Conservation (phyloP, 1,140 invertebrate species). For the Aphidius gifuensis region DNA sequence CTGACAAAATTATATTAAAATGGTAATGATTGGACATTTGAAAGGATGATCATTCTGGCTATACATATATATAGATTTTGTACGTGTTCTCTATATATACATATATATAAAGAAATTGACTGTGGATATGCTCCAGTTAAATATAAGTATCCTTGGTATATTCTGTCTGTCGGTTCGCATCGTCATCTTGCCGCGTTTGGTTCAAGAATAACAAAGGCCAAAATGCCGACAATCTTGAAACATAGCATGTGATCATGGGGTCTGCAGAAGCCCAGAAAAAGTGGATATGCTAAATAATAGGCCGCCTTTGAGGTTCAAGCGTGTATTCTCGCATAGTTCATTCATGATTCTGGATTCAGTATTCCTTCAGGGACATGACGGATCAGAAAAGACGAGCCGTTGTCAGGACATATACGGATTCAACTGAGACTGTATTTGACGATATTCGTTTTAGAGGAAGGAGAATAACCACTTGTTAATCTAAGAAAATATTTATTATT, state of each 20-base stretch:
- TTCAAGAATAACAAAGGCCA: constrained; percentile 45
- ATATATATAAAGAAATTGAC: neutral
- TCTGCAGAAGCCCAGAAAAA: constrained; percentile 37
- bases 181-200: constrained; percentile 48
- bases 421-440: no score
- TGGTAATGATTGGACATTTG: no score
- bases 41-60: no score
- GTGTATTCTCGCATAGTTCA: constrained; percentile 40
- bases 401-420: constrained; percentile 21
- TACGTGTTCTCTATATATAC: no score
- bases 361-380: constrained; percentile 30
- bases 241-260: constrained; percentile 10
- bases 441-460: no score
- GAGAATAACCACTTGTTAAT: no score
- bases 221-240: constrained; percentile 35
- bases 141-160: constrained; percentile 21
- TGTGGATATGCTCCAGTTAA: constrained; percentile 37
- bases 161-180: constrained; percentile 35
- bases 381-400: constrained; percentile 22
- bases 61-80: no score
- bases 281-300: constrained; percentile 55
- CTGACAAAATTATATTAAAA: no score
- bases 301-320: constrained; percentile 27
- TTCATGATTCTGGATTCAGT: constrained; percentile 44
- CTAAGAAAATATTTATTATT: no score